phyloP scores from a whole-genome alignment of 2,113 vertebrate genomes.

The Gavialis gangeticus region DNA sequence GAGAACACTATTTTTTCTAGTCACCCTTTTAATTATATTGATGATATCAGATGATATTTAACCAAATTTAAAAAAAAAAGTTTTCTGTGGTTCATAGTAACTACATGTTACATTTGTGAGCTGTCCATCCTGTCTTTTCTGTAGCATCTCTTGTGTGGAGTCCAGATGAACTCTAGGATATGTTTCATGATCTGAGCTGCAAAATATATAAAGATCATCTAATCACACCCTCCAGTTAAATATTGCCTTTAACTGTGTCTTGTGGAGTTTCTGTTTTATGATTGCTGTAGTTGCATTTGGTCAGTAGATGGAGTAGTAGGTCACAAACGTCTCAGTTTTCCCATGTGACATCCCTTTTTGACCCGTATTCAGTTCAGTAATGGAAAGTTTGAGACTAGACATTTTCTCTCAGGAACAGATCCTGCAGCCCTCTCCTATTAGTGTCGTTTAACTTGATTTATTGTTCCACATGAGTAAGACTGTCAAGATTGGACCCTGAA shows the following conservation, averaged over 20 bases:
- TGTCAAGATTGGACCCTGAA: not conserved
- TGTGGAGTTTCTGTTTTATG: not conserved
- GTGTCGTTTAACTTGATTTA: not conserved
- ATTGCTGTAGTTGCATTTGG: slow-evolving; percentile 18
- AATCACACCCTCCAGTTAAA: accelerated
- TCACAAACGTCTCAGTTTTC: slow-evolving; percentile 20
- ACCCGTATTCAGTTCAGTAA: not conserved
- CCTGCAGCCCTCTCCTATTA: not conserved
- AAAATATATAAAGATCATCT: not conserved
- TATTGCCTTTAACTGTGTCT: not conserved
- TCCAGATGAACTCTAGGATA: not conserved
- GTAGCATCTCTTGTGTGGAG: not conserved
- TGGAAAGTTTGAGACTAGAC: not conserved
- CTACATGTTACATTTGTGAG: accelerated
- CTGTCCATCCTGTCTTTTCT: not conserved
- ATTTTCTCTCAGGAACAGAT: not conserved
- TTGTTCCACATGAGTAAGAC: not conserved
- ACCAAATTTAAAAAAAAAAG: not conserved
- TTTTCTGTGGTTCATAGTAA: not conserved
- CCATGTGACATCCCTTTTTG: not conserved
- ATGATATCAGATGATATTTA: not conserved
- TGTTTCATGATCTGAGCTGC: not conserved
- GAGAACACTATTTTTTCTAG: not conserved
- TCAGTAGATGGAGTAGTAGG: slow-evolving; percentile 57
- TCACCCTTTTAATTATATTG: not conserved